Conservation (phyloP, 1,140 invertebrate species). For the Panagrolaimus sp. region DNA sequence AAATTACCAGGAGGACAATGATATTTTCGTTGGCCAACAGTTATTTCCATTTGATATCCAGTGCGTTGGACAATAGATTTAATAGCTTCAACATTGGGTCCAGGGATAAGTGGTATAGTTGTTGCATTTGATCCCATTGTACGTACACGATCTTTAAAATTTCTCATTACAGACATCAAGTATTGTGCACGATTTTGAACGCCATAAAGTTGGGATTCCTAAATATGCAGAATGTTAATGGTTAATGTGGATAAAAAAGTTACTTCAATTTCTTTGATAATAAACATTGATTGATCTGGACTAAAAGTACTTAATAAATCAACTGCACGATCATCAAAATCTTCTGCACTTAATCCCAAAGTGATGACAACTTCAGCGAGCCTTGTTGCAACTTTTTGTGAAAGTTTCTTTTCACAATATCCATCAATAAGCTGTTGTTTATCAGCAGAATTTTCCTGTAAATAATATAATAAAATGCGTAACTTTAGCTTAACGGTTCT, state of each 20-base stretch:
- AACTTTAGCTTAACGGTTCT: too few species aligned
- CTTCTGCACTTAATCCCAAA: slow-evolving; percentile 38
- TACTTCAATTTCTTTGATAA: slow-evolving; percentile 49
- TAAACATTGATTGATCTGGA: slow-evolving; percentile 47
- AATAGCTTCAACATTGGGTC: slow-evolving; percentile 46
- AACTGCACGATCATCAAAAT: slow-evolving; percentile 55
- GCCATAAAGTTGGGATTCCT: slow-evolving; percentile 54
- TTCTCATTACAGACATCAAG: slow-evolving; percentile 55
- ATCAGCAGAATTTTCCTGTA: neutral
- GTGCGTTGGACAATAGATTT: slow-evolving; percentile 75
- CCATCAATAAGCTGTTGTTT: slow-evolving; percentile 5
- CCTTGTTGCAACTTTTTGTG: slow-evolving; percentile 30
- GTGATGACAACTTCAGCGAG: slow-evolving; percentile 32
- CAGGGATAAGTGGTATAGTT: slow-evolving; percentile 45
- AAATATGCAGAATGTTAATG: slow-evolving; percentile 15
- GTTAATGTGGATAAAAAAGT: slow-evolving; percentile 4
- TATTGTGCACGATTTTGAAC: slow-evolving; percentile 58
- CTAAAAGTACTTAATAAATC: slow-evolving; percentile 52
- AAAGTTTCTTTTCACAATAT: slow-evolving; percentile 35
- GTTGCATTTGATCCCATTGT: slow-evolving; percentile 45
- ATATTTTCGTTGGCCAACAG: slow-evolving; percentile 96
- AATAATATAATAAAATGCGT: too few species aligned
- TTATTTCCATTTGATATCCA: slow-evolving; percentile 92
- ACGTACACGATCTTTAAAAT: slow-evolving; percentile 53
- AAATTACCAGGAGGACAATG: slow-evolving; percentile 74